These are phyloP conservation scores for Chelonoidis abingdonii DNA, from an alignment of 2,113 vertebrate genomes.

Conservation along the genomic window DNA sequence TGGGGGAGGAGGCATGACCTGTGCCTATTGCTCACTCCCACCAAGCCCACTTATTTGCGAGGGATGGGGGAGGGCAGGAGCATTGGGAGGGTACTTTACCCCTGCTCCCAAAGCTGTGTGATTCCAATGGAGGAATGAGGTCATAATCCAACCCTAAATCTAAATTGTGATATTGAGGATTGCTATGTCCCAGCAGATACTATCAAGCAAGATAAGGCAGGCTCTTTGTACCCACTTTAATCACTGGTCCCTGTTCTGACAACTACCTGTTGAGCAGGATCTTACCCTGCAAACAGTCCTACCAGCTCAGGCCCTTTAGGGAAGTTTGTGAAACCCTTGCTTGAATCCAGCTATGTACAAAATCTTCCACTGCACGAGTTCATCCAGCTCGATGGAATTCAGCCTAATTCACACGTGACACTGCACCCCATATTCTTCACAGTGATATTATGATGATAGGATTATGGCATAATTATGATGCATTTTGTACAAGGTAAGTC, in stretches of 20 bases:
- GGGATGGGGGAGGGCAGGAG: background rate
- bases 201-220: constrained; percentile 16
- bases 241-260: background rate
- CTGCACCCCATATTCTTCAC: no score
- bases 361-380: background rate
- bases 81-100: background rate
- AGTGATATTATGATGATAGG: no score
- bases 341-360: background rate
- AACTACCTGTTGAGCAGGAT: background rate
- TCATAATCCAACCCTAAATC: background rate
- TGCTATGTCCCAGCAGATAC: background rate
- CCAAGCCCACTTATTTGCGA: background rate
- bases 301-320: background rate
- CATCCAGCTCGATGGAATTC: constrained; percentile 1
- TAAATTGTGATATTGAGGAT: background rate
- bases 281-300: background rate
- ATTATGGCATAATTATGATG: no score
- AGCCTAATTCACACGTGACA: background rate
- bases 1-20: background rate
- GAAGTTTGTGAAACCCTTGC: background rate
- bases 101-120: accelerated
- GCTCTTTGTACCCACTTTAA: background rate
- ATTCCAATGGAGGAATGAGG: background rate
- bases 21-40: background rate
- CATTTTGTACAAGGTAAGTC: no score